Conservation (phyloP, 2,888 invertebrate genomes). For the Xestoiulus laeticollis region DNA sequence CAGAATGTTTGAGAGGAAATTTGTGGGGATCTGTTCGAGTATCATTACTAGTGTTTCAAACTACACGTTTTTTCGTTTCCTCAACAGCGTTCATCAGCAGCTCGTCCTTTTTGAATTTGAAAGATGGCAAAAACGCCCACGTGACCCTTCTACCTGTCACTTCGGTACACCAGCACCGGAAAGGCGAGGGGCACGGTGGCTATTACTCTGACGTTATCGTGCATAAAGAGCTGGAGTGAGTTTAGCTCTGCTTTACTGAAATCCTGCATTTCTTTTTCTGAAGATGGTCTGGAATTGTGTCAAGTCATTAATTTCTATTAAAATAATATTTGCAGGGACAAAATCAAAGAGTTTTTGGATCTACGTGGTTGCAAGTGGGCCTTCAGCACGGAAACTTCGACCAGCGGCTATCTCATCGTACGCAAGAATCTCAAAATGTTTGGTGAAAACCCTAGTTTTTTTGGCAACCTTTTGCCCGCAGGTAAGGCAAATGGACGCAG, state of each 20-base stretch:
- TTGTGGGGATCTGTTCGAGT: no score
- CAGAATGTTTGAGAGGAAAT: no score
- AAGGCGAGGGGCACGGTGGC: conserved; percentile 67
- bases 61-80: not conserved
- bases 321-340: conserved; percentile 65
- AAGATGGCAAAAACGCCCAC: conserved; percentile 64
- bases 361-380: conserved; percentile 71
- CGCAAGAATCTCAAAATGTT: conserved; percentile 68
- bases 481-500: no score
- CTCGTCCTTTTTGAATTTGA: conserved; percentile 68
- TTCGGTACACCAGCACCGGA: conserved; percentile 70
- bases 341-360: conserved; percentile 70
- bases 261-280: not conserved
- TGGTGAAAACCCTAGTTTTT: conserved; percentile 72
- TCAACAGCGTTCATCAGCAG: conserved; percentile 72
- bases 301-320: no score
- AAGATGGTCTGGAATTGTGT: no score
- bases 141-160: conserved; percentile 70
- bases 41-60: not conserved
- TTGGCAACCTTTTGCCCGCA: conserved; percentile 67
- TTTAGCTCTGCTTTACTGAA: not conserved
- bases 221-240: conserved; percentile 70
- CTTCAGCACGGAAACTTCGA: conserved; percentile 68
- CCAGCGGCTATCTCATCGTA: conserved; percentile 70
- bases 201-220: conserved; percentile 73